These are phyloP conservation scores for Dasysyrphus tricinctus DNA, from an alignment of 2,888 invertebrate genomes.

Conservation along the genomic window DNA sequence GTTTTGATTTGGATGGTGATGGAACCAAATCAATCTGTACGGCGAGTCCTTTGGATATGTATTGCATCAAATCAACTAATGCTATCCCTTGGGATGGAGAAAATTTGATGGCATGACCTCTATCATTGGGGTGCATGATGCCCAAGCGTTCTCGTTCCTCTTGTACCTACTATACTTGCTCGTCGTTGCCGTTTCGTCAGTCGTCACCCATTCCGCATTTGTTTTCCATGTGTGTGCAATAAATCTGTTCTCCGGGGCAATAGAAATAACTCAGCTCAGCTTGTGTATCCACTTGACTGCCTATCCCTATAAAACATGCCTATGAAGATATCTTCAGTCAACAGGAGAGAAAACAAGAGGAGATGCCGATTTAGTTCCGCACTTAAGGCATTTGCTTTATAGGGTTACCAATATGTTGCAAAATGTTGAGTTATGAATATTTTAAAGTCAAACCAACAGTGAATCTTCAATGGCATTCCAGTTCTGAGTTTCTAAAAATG, in stretches of 20 bases:
- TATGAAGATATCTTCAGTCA: slow-evolving; percentile 74
- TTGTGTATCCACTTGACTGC: slow-evolving; percentile 66
- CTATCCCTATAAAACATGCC: slow-evolving; percentile 54
- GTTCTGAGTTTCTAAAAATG: no score
- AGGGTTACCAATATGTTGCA: slow-evolving; percentile 12
- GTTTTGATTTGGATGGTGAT: slow-evolving; percentile 39
- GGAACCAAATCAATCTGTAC: slow-evolving; percentile 67
- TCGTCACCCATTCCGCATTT: slow-evolving; percentile 14
- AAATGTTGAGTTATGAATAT: not conserved
- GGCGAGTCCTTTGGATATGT: slow-evolving; percentile 51
- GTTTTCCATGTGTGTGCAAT: slow-evolving; percentile 57
- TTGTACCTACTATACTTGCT: not conserved
- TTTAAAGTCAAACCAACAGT: not conserved
- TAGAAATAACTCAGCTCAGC: slow-evolving; percentile 66
- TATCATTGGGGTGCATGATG: slow-evolving; percentile 68
- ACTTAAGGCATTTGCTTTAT: slow-evolving; percentile 56
- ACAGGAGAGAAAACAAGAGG: slow-evolving; percentile 58
- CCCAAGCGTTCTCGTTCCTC: slow-evolving; percentile 31
- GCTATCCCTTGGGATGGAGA: slow-evolving; percentile 70
- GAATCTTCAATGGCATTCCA: no score
- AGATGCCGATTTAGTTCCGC: slow-evolving; percentile 72
- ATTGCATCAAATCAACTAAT: slow-evolving; percentile 76
- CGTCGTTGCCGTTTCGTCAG: not conserved
- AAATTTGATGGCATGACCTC: slow-evolving; percentile 75
- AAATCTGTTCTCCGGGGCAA: slow-evolving; percentile 73